Percentiles rank a stretch among this genome's conserved stretches.
Evolutionary conservation across 1,140 invertebrate genomes (phyloP).

Genomic region (Drosophila pallidifrons): DNA sequence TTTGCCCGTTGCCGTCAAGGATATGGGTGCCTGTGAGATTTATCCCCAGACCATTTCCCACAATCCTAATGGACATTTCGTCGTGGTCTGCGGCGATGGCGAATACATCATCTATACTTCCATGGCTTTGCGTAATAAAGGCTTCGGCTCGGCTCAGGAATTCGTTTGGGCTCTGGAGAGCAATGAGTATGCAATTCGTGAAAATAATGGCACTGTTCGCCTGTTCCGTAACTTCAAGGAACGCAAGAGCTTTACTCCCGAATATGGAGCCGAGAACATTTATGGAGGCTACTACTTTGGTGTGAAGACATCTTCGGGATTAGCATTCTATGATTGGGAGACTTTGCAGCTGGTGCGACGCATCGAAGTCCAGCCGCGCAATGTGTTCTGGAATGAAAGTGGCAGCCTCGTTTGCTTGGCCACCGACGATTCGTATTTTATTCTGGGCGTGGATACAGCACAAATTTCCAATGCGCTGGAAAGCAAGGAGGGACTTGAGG

Average conservation of each 20-base stretch:
- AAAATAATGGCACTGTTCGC: slow-evolving; percentile 95
- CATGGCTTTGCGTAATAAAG: slow-evolving; percentile 99
- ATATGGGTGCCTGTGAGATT: slow-evolving; percentile 99
- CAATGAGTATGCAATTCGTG: slow-evolving; percentile 97
- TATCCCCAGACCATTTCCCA: slow-evolving; percentile 99
- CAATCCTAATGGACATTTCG: slow-evolving; percentile 99
- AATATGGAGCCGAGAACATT: slow-evolving; percentile 98
- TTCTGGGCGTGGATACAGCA: slow-evolving; percentile 94
- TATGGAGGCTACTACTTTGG: slow-evolving; percentile 98
- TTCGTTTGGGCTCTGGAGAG: slow-evolving; percentile 99
- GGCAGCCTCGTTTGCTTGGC: slow-evolving; percentile 97
- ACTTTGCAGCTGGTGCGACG: slow-evolving; percentile 95
- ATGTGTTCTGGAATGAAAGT: slow-evolving; percentile 98
- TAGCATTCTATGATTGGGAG: slow-evolving; percentile 99
- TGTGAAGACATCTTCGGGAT: slow-evolving; percentile 95
- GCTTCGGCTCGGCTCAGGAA: slow-evolving; percentile 98
- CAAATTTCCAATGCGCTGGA: slow-evolving; percentile 91
- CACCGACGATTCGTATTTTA: slow-evolving; percentile 98
- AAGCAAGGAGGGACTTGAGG: slow-evolving; percentile 91
- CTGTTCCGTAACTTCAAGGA: slow-evolving; percentile 99
- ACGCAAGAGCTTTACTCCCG: slow-evolving; percentile 96
- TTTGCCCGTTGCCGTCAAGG: slow-evolving; percentile 96
- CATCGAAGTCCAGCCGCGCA: slow-evolving; percentile 86
- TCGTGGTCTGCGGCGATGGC: slow-evolving; percentile 99
- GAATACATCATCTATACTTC: slow-evolving; percentile 99